These are phyloP conservation scores for Acanthoscelides obtectus DNA, from an alignment of 2,888 invertebrate species.

Conservation along the genomic window DNA sequence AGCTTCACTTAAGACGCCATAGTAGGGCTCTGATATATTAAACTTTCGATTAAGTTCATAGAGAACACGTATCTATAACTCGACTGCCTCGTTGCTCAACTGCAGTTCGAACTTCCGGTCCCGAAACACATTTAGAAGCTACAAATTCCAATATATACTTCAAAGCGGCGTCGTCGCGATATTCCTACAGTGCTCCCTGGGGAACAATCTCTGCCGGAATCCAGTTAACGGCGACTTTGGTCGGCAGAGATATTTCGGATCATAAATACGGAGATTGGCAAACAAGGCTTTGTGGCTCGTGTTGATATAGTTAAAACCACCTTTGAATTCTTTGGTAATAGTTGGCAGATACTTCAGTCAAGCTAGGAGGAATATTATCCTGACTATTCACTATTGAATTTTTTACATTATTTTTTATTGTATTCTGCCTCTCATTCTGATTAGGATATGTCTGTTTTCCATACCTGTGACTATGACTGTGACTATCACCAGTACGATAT, in stretches of 20 bases:
- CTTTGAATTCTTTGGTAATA: not conserved
- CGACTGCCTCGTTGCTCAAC: not conserved
- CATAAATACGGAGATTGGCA: not conserved
- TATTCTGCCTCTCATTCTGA: too few relatives aligned
- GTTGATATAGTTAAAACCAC: not conserved
- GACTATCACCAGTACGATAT: too few relatives aligned
- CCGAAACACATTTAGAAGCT: not conserved
- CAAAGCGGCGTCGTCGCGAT: not conserved
- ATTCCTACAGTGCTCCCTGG: not conserved
- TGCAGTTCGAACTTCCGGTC: not conserved
- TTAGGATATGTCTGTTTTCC: too few relatives aligned
- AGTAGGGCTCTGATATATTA: not conserved
- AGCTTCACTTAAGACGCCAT: not conserved
- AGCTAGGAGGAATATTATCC: too few relatives aligned
- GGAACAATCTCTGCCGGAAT: not conserved
- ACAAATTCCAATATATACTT: not conserved
- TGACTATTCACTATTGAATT: too few relatives aligned
- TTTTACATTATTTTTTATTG: too few relatives aligned
- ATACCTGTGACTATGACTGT: too few relatives aligned
- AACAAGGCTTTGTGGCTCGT: not conserved
- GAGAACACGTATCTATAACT: not conserved
- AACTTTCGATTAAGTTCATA: not conserved
- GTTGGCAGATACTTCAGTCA: too few relatives aligned
- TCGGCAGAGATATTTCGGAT: not conserved
- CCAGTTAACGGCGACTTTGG: not conserved